Percentiles rank a stretch among this genome's conserved stretches.
These are phyloP conservation scores for Ceratothoa steindachneri DNA, from an alignment of 2,888 invertebrate species.

Conservation along the genomic window DNA sequence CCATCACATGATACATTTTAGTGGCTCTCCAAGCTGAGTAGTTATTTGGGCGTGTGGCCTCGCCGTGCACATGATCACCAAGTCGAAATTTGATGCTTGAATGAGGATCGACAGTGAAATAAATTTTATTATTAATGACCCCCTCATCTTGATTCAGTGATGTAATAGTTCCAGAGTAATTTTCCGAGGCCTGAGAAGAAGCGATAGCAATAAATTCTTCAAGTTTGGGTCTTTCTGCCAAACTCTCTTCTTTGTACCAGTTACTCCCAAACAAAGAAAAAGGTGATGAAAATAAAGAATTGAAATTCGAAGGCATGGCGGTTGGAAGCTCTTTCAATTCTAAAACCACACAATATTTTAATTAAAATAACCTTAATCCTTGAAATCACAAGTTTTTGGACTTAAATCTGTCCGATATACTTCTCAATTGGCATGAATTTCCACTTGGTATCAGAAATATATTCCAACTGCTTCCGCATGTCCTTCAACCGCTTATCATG, in stretches of 20 bases:
- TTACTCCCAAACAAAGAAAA: no score
- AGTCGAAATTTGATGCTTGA: background rate
- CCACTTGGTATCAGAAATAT: slow-evolving; percentile 75
- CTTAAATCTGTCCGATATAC: slow-evolving; percentile 36
- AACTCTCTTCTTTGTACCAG: background rate
- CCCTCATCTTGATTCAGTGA: slow-evolving; percentile 7
- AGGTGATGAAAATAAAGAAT: no score
- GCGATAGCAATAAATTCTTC: slow-evolving; percentile 20
- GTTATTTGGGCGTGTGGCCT: slow-evolving; percentile 7
- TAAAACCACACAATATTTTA: no score
- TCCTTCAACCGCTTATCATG: slow-evolving; percentile 68
- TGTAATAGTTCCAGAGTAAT: slow-evolving; percentile 21
- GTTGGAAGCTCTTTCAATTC: no score
- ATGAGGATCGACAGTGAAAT: slow-evolving; percentile 13
- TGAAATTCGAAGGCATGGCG: no score
- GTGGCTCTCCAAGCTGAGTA: slow-evolving; percentile 24
- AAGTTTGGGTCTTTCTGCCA: slow-evolving; percentile 23
- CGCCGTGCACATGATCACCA: slow-evolving; percentile 19
- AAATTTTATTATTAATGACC: slow-evolving; percentile 28
- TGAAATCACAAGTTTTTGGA: no score
- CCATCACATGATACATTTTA: background rate
- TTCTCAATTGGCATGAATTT: slow-evolving; percentile 69
- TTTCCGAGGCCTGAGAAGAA: background rate
- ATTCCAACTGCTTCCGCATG: slow-evolving; percentile 70
- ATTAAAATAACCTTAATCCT: no score